These are phyloP conservation scores for Genyomyrus donnyi DNA, from an alignment of 2,113 vertebrate genomes.

Conservation along the genomic window DNA sequence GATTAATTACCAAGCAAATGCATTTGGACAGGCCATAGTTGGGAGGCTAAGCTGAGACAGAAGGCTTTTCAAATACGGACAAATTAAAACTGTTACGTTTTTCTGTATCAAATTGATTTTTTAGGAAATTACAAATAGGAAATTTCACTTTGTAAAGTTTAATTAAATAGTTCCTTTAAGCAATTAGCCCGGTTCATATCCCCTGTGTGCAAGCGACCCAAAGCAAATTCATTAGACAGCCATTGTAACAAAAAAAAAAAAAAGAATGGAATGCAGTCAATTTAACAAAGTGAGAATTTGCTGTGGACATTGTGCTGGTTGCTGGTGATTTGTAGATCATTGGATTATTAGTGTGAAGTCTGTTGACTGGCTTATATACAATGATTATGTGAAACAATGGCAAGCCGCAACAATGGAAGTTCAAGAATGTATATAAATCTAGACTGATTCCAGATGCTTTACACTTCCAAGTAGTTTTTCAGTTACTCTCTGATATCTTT, in stretches of 20 bases:
- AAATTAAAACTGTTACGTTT: slow-evolving; percentile 24
- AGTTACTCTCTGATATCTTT: not conserved
- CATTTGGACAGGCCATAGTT: slow-evolving; percentile 43
- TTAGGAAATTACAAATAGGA: slow-evolving; percentile 41
- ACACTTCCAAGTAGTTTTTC: not conserved
- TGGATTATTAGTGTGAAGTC: not conserved
- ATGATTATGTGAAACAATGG: not conserved
- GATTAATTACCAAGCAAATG: slow-evolving; percentile 57
- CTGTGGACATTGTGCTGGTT: not conserved
- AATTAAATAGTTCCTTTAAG: slow-evolving; percentile 69
- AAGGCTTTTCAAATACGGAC: slow-evolving; percentile 38
- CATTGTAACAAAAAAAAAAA: not conserved
- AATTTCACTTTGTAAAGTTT: slow-evolving; percentile 65
- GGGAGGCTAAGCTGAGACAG: slow-evolving; percentile 27
- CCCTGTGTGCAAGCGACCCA: slow-evolving; percentile 52
- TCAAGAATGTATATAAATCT: not conserved
- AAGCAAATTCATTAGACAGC: slow-evolving; percentile 50
- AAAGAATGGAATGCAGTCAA: not conserved
- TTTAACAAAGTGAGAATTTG: slow-evolving; percentile 1
- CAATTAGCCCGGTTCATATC: slow-evolving; percentile 69
- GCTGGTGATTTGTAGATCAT: not conserved
- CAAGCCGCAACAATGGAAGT: not conserved
- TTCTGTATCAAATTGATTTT: slow-evolving; percentile 42
- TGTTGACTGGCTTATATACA: not conserved
- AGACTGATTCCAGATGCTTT: not conserved